These are phyloP conservation scores for Danionella cerebrum DNA, from an alignment of 2,113 vertebrate genomes.

Conservation along the genomic window DNA sequence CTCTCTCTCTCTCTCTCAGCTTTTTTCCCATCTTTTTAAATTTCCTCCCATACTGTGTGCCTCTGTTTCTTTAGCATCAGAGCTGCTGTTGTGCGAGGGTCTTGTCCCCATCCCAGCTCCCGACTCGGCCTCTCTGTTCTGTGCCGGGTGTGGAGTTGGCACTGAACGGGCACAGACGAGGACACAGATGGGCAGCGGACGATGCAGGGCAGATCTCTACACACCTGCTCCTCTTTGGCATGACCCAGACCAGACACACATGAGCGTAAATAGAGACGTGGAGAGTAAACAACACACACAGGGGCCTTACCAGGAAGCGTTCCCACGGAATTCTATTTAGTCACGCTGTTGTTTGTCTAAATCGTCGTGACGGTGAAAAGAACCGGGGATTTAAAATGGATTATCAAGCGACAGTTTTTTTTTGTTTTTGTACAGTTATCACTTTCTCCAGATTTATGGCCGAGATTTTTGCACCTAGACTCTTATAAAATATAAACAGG, in stretches of 20 bases:
- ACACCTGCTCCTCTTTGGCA: slow-evolving; percentile 75
- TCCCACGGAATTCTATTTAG: too few species aligned
- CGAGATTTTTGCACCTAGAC: too few species aligned
- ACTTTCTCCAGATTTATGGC: too few species aligned
- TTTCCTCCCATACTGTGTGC: background rate
- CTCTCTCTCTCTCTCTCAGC: background rate
- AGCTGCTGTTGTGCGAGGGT: slow-evolving; percentile 27
- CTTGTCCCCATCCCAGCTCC: slow-evolving; percentile 27
- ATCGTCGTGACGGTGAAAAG: too few species aligned
- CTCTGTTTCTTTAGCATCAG: background rate
- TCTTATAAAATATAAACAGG: too few species aligned
- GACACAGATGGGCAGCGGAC: slow-evolving; percentile 73
- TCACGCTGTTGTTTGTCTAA: too few species aligned
- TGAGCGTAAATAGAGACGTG: slow-evolving; percentile 46
- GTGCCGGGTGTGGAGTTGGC: slow-evolving; percentile 43
- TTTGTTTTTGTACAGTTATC: too few species aligned
- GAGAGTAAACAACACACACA: background rate
- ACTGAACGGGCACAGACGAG: slow-evolving; percentile 69
- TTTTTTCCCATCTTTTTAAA: background rate
- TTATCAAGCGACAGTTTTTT: too few species aligned
- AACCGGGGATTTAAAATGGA: too few species aligned
- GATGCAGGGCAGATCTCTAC: slow-evolving; percentile 61
- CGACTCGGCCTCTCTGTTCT: slow-evolving; percentile 47
- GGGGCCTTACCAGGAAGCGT: too few species aligned
- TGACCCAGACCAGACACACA: slow-evolving; percentile 35